A percentile compares a stretch with the other conserved stretches of the same genome.
These are phyloP conservation scores for Intellagama lesueurii DNA, from an alignment of 2,797 vertebrate genomes.

Conservation along the genomic window DNA sequence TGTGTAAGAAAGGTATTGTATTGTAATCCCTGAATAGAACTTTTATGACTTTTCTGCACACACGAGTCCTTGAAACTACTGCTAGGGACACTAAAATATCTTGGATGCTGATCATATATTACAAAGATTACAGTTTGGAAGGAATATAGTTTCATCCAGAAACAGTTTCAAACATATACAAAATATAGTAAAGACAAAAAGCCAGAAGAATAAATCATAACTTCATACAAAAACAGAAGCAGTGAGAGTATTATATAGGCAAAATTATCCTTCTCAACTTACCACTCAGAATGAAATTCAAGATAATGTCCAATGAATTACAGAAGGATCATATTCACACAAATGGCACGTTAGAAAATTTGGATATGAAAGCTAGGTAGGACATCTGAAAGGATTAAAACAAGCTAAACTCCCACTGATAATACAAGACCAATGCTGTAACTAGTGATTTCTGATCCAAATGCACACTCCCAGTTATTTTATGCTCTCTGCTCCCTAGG, in stretches of 20 bases:
- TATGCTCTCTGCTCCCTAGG: too few species aligned
- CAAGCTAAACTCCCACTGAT: not conserved
- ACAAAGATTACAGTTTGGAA: conserved; percentile 32
- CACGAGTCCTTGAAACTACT: conserved; percentile 25
- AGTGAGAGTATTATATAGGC: conserved; percentile 20
- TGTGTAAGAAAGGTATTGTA: conserved; percentile 29
- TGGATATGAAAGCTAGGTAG: not conserved
- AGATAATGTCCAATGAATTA: not conserved
- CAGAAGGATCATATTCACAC: not conserved
- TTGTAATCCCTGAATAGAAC: conserved; percentile 33
- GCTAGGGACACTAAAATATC: conserved; percentile 22
- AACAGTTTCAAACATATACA: conserved; percentile 27
- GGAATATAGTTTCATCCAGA: conserved; percentile 32
- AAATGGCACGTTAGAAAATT: not conserved
- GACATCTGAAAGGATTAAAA: not conserved
- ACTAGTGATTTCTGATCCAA: not conserved
- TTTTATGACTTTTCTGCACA: conserved; percentile 3
- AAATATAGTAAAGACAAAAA: conserved; percentile 34
- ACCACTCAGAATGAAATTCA: conserved; percentile 3
- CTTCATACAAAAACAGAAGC: conserved; percentile 29
- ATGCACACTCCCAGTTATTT: not conserved
- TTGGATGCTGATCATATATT: conserved; percentile 13
- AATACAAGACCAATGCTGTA: not conserved
- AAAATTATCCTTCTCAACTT: conserved; percentile 22
- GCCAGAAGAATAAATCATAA: conserved; percentile 28